phyloP scores from a whole-genome alignment of 2,888 invertebrate genomes.

The Atethmia centrago region DNA sequence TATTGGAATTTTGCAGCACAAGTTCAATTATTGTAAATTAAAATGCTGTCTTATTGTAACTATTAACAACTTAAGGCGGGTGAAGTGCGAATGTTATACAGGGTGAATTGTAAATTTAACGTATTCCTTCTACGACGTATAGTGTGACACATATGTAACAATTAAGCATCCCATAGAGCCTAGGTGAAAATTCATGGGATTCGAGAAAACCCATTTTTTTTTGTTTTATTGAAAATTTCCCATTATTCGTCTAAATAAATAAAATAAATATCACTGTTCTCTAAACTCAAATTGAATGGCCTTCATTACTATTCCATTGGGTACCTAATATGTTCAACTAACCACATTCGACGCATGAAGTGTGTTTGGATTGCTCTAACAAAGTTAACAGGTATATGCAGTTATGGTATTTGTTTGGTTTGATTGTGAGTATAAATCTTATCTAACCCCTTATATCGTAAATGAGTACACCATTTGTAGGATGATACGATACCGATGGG shows the following conservation, averaged over 20 bases:
- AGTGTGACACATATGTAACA: too few relatives aligned
- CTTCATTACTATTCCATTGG: too few relatives aligned
- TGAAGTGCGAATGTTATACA: not conserved
- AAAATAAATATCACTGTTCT: too few relatives aligned
- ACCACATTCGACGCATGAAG: not conserved
- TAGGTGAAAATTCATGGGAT: too few relatives aligned
- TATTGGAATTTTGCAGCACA: not conserved
- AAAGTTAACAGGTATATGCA: conserved; percentile 1
- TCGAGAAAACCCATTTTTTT: too few relatives aligned
- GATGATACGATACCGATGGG: not conserved
- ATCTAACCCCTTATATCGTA: not conserved
- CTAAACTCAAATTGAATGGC: too few relatives aligned
- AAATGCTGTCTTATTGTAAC: not conserved
- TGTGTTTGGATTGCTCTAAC: conserved; percentile 3
- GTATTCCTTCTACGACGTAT: too few relatives aligned
- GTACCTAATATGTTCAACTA: too few relatives aligned
- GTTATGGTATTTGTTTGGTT: conserved; percentile 7
- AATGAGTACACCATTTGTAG: not conserved
- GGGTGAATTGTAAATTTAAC: too few relatives aligned
- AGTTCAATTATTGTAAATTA: not conserved
- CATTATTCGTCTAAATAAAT: too few relatives aligned
- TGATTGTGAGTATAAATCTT: conserved; percentile 10
- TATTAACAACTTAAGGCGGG: not conserved
- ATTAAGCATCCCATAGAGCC: too few relatives aligned
- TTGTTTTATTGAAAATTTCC: too few relatives aligned